Conservation (phyloP, 2,888 invertebrate species). For the Frankliniella fusca region DNA sequence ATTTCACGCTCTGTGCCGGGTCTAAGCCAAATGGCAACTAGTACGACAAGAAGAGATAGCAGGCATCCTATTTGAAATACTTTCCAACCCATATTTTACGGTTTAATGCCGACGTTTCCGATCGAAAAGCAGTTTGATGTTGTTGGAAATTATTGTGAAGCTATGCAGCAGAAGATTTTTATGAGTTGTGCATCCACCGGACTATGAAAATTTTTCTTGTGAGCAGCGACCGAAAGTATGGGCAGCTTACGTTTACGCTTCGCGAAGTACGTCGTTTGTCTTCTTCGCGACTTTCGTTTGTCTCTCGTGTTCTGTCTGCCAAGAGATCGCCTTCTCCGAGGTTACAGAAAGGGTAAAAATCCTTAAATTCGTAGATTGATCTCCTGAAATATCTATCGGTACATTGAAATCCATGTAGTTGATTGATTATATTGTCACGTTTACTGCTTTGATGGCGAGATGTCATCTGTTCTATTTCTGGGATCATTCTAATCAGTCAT, state of each 20-base stretch:
- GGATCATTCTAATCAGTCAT: not conserved
- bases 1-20: not conserved
- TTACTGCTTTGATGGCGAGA: no score
- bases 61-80: not conserved
- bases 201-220: not conserved
- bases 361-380: not conserved
- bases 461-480: not conserved
- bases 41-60: not conserved
- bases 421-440: no score
- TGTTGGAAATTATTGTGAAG: not conserved
- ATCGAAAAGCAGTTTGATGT: not conserved
- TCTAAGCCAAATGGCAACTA: not conserved
- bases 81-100: conserved; percentile 2
- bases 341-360: conserved; percentile 22
- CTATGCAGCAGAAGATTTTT: conserved; percentile 4
- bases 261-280: not conserved
- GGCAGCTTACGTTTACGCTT: not conserved
- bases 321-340: conserved; percentile 17
- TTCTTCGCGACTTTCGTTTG: not conserved
- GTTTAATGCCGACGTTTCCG: not conserved
- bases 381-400: no score
- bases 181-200: no score
- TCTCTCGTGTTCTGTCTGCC: conserved; percentile 21
- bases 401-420: no score
- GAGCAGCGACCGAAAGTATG: not conserved